Conservation (phyloP, 2,888 invertebrate genomes). For the Gymnosoma rotundatum region DNA sequence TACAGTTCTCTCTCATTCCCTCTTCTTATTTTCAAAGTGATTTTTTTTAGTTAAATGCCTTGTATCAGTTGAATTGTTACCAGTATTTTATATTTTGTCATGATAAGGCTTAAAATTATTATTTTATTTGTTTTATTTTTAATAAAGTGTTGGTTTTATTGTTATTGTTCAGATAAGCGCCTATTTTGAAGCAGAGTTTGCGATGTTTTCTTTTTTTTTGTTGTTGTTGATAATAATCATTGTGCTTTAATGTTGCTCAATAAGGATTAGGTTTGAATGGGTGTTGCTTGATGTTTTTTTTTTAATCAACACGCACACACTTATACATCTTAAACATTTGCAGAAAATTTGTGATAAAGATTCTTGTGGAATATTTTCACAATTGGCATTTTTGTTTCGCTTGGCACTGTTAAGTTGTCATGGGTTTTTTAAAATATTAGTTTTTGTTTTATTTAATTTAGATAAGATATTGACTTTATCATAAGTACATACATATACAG, state of each 20-base stretch:
- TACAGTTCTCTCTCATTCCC: neutral
- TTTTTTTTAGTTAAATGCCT: conserved; percentile 27
- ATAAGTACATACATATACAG: neutral
- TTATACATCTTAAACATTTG: conserved; percentile 25
- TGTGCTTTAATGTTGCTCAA: conserved; percentile 26
- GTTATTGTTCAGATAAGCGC: conserved; percentile 43
- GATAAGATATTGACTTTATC: neutral
- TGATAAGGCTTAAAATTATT: conserved; percentile 38
- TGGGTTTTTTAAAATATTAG: neutral
- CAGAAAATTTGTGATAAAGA: conserved; percentile 23
- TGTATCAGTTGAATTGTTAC: conserved; percentile 35
- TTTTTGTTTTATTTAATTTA: neutral
- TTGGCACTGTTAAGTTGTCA: neutral
- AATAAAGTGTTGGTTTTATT: conserved; percentile 34
- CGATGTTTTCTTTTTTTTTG: conserved; percentile 2
- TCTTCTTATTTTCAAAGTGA: neutral
- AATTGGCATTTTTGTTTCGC: conserved; percentile 16
- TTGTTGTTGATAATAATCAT: conserved; percentile 32
- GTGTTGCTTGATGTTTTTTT: conserved; percentile 12
- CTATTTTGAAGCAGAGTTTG: conserved; percentile 30
- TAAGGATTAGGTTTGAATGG: conserved; percentile 18
- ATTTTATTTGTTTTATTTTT: conserved; percentile 46
- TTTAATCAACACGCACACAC: neutral
- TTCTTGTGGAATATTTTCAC: conserved; percentile 16
- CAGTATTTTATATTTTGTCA: conserved; percentile 38